Percentiles rank a stretch among this genome's conserved stretches.
phyloP scores from a whole-genome alignment of 1,140 invertebrate genomes.

The Nylanderia fulva region DNA sequence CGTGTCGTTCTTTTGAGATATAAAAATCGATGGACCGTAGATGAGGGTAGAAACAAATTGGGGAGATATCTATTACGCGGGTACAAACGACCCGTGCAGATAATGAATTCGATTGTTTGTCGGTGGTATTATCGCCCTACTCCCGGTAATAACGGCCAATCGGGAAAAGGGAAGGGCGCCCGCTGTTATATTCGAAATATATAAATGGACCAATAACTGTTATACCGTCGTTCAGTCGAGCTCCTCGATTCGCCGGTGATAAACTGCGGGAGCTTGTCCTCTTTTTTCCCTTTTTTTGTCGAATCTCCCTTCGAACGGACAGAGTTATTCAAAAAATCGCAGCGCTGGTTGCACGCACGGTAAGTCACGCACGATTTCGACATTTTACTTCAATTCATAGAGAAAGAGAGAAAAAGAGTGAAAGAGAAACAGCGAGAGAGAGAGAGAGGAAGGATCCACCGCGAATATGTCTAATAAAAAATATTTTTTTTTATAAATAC shows the following conservation, averaged over 20 bases:
- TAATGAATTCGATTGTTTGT: slow-evolving; percentile 76
- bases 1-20: slow-evolving; percentile 58
- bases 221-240: slow-evolving; percentile 68
- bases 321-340: slow-evolving; percentile 13
- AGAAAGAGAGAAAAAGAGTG: neutral
- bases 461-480: neutral
- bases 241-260: slow-evolving; percentile 62
- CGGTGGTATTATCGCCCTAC: slow-evolving; percentile 70
- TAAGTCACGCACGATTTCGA: neutral
- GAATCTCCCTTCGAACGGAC: neutral
- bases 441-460: neutral
- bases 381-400: no score
- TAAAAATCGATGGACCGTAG: slow-evolving; percentile 70
- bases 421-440: no score
- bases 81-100: slow-evolving; percentile 64
- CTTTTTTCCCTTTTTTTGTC: slow-evolving; percentile 2
- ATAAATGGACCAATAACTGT: slow-evolving; percentile 76
- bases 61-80: slow-evolving; percentile 64
- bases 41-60: slow-evolving; percentile 71
- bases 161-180: slow-evolving; percentile 64
- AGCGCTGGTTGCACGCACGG: slow-evolving; percentile 1
- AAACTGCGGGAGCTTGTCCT: slow-evolving; percentile 49
- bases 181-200: slow-evolving; percentile 74
- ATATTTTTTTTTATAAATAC: neutral
- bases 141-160: slow-evolving; percentile 67